Conservation (phyloP, 2,113 vertebrate genomes). For the Microtus richardsoni region DNA sequence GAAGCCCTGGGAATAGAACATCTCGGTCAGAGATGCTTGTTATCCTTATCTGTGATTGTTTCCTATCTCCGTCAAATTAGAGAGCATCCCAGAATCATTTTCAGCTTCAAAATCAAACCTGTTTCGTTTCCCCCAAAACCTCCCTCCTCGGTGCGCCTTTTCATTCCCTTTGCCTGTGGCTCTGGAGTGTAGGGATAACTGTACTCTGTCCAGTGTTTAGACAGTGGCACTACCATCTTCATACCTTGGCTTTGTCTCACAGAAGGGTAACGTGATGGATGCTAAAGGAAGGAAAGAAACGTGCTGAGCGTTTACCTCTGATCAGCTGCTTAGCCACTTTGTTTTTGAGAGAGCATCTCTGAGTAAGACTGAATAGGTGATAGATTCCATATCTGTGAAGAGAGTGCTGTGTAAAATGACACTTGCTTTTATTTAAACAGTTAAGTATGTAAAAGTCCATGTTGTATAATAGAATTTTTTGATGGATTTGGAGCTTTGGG, state of each 20-base stretch:
- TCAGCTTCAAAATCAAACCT: constrained; percentile 41
- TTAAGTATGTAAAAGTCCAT: neutral
- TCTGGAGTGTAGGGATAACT: neutral
- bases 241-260: neutral
- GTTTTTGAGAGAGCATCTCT: constrained; percentile 1
- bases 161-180: neutral
- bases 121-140: neutral
- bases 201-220: neutral
- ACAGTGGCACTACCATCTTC: neutral
- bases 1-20: neutral
- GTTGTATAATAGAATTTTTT: neutral
- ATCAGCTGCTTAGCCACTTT: neutral
- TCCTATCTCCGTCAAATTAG: neutral
- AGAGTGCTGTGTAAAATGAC: neutral
- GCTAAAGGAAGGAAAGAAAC: neutral
- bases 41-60: neutral
- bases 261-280: neutral
- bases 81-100: neutral
- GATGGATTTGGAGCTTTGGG: constrained; percentile 21
- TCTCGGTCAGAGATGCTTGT: neutral
- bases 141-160: neutral
- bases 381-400: neutral
- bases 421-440: constrained; percentile 20
- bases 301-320: neutral
- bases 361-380: constrained; percentile 2